These are phyloP conservation scores for Hypomesus transpacificus DNA, from an alignment of 2,113 vertebrate species.

Conservation along the genomic window DNA sequence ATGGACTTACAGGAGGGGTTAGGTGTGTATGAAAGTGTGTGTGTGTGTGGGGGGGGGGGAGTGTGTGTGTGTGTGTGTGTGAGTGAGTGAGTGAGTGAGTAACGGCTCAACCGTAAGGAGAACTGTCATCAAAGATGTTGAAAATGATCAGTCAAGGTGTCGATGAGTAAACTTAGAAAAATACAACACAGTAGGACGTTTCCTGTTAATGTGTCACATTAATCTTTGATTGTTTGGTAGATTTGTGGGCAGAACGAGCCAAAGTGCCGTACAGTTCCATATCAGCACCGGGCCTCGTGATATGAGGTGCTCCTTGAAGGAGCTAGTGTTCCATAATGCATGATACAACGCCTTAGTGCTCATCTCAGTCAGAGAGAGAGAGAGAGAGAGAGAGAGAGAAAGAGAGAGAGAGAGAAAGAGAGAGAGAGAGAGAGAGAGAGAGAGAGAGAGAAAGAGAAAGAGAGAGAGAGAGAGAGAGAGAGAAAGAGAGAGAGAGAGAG, in stretches of 20 bases:
- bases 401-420: no score
- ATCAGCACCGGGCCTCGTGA: conserved; percentile 14
- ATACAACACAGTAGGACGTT: background rate
- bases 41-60: no score
- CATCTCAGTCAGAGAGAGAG: background rate
- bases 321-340: conserved; percentile 20
- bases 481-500: no score
- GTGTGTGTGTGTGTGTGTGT: background rate
- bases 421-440: no score
- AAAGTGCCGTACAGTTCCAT: conserved; percentile 17
- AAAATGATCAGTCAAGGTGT: conserved; percentile 38
- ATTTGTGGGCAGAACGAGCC: conserved; percentile 9
- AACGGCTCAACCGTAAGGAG: background rate
- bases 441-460: background rate
- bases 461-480: no score
- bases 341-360: conserved; percentile 13
- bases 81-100: background rate
- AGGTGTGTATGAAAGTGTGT: background rate
- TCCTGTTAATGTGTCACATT: conserved; percentile 12
- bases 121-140: conserved; percentile 31
- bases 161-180: conserved; percentile 11
- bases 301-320: conserved; percentile 10
- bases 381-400: no score
- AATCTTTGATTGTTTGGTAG: background rate
- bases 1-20: background rate